These are phyloP conservation scores for Drosophila affinis DNA, from an alignment of 2,888 invertebrate species.

Conservation along the genomic window DNA sequence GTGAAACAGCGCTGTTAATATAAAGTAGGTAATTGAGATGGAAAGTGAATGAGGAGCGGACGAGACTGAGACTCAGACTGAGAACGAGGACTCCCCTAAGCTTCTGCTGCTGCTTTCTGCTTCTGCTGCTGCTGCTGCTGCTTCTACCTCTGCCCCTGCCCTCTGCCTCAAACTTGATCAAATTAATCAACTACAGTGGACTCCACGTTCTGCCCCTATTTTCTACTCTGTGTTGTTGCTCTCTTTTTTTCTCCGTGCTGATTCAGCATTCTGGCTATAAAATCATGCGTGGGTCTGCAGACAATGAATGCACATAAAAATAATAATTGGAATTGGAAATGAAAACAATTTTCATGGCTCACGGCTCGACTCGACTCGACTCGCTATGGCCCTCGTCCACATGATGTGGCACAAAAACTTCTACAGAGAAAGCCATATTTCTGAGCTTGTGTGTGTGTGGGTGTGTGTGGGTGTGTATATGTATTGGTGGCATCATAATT, in stretches of 20 bases:
- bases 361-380: not conserved
- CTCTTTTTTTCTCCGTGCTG: constrained; percentile 46
- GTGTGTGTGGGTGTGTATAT: not conserved
- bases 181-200: constrained; percentile 78
- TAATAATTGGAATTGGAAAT: constrained; percentile 78
- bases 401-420: constrained; percentile 67
- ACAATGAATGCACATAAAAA: constrained; percentile 78
- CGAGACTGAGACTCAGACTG: not conserved
- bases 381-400: not conserved
- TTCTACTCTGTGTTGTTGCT: not conserved
- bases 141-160: not conserved
- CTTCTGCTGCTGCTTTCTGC: not conserved
- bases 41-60: constrained; percentile 9
- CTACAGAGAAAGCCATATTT: not conserved
- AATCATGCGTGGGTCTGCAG: constrained; percentile 60
- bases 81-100: not conserved
- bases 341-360: constrained; percentile 75
- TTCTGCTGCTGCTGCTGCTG: no score
- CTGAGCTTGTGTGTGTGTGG: not conserved
- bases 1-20: constrained; percentile 63
- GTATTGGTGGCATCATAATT: constrained; percentile 29
- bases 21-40: constrained; percentile 74
- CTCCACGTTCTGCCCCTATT: not conserved
- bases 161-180: constrained; percentile 63
- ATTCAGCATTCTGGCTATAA: constrained; percentile 67